Conservation (phyloP, 1,140 invertebrate species). For the Hyles vespertilio region DNA sequence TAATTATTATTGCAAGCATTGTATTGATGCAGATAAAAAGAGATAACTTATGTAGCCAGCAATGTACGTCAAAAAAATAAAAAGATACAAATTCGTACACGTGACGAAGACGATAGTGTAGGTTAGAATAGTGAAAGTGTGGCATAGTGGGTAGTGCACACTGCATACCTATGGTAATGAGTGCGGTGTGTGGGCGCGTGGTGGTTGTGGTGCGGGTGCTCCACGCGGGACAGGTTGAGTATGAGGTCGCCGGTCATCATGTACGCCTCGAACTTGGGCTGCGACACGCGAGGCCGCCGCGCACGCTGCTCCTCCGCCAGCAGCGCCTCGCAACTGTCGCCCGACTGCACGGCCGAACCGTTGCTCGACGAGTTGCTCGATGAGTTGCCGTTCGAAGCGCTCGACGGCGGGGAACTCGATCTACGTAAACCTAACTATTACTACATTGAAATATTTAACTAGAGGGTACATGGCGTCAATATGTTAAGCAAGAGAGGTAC, state of each 20-base stretch:
- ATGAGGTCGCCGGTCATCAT: conserved; percentile 98
- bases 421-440: conserved; percentile 20
- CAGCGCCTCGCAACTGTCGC: conserved; percentile 62
- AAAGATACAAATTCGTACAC: too few relatives aligned
- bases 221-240: conserved; percentile 89
- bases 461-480: background rate
- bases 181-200: conserved; percentile 63
- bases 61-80: too few relatives aligned
- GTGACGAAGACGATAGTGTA: too few relatives aligned
- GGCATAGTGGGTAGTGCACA: too few relatives aligned
- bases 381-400: conserved; percentile 55
- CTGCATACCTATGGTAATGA: conserved; percentile 55
- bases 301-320: conserved; percentile 33
- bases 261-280: conserved; percentile 88
- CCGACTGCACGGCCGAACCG: conserved; percentile 57
- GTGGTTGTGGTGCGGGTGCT: conserved; percentile 65
- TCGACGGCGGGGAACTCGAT: conserved; percentile 50
- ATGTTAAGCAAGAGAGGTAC: too few relatives aligned
- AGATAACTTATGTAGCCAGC: too few relatives aligned
- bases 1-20: too few relatives aligned
- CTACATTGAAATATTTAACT: background rate
- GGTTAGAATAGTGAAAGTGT: too few relatives aligned
- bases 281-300: conserved; percentile 38
- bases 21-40: too few relatives aligned
- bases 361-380: conserved; percentile 62